Evolutionary conservation across 2,797 vertebrate genomes (phyloP).

Genomic region (Anguilla pacifica): DNA sequence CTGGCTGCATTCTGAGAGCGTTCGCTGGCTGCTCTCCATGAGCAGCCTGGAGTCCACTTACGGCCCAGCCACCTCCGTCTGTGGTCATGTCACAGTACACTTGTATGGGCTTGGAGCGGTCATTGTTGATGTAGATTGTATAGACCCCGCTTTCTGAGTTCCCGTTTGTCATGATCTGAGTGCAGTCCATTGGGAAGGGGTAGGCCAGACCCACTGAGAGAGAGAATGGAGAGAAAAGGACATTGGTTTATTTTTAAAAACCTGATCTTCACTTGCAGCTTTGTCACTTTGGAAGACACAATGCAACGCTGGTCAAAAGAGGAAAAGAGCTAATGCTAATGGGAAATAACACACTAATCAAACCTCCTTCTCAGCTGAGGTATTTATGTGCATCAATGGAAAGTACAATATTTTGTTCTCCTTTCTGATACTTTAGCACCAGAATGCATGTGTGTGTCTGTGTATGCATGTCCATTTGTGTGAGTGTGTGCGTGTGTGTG

Average conservation of each 20-base stretch:
- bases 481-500: neutral
- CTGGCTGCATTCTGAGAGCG: neutral
- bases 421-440: neutral
- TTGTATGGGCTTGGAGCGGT: conserved; percentile 69
- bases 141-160: conserved; percentile 70
- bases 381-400: neutral
- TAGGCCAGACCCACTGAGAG: conserved; percentile 68
- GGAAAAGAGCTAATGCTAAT: neutral
- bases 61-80: conserved; percentile 83
- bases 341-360: neutral
- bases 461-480: neutral
- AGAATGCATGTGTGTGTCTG: neutral
- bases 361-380: neutral
- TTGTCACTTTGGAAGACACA: neutral
- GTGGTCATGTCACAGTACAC: conserved; percentile 88
- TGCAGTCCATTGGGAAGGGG: conserved; percentile 79
- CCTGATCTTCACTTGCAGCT: neutral
- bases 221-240: conserved; percentile 16
- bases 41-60: conserved; percentile 59
- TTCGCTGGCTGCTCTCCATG: neutral
- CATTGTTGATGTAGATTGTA: conserved; percentile 74
- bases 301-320: neutral
- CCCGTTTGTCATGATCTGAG: conserved; percentile 78
- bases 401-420: too few relatives aligned
- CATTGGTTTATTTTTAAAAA: neutral